phyloP scores from a whole-genome alignment of 2,113 vertebrate genomes.

The Gobio gobio region DNA sequence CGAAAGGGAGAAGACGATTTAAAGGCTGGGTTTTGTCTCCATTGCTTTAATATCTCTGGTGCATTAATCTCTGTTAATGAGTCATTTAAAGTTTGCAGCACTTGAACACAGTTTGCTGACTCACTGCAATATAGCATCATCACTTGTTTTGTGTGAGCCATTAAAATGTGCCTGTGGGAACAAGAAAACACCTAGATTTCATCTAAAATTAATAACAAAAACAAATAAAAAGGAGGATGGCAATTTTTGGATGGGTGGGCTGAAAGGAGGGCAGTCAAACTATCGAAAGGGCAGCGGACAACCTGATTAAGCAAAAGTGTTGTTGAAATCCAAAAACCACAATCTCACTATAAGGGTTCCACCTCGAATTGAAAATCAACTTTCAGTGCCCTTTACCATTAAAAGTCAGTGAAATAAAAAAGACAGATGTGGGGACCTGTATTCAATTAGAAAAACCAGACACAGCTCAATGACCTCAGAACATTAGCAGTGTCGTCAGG shows the following conservation, averaged over 20 bases:
- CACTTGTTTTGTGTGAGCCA: conserved; percentile 5
- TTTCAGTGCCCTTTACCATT: conserved; percentile 9
- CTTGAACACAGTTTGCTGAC: conserved; percentile 17
- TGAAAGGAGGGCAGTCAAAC: neutral
- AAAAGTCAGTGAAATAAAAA: conserved; percentile 35
- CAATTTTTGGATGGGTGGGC: neutral
- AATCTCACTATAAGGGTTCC: neutral
- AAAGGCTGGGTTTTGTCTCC: neutral
- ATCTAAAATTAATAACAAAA: conserved; percentile 14
- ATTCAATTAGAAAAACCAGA: conserved; percentile 53
- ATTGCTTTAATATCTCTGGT: neutral
- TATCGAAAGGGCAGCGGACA: neutral
- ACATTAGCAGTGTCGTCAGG: conserved; percentile 48
- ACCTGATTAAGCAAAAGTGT: conserved; percentile 1
- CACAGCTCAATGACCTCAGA: conserved; percentile 46
- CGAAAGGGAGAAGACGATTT: neutral
- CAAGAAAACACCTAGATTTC: neutral
- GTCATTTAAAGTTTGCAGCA: conserved; percentile 36
- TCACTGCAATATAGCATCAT: neutral
- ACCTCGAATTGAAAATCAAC: conserved; percentile 17
- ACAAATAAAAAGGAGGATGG: neutral
- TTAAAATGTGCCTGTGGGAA: conserved; percentile 31
- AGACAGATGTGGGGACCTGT: conserved; percentile 27
- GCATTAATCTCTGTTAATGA: conserved; percentile 41
- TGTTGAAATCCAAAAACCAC: neutral